These are phyloP conservation scores for Erebia epiphron DNA, from an alignment of 2,888 invertebrate genomes.

Conservation along the genomic window DNA sequence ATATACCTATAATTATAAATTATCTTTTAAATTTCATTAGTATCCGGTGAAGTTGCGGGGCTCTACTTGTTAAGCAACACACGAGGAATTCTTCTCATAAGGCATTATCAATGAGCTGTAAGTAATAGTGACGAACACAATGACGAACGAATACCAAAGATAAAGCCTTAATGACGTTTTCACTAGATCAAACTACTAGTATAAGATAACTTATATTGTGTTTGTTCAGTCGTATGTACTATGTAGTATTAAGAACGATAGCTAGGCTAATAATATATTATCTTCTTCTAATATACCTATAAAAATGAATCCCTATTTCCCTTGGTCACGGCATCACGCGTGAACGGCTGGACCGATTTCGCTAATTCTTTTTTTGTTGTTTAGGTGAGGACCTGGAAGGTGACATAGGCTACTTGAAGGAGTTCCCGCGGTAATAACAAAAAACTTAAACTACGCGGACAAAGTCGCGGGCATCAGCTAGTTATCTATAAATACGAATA, in stretches of 20 bases:
- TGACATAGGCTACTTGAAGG: too few species aligned
- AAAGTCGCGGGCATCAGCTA: too few species aligned
- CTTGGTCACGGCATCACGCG: too few species aligned
- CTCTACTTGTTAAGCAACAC: neutral
- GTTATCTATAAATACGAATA: too few species aligned
- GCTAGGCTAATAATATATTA: too few species aligned
- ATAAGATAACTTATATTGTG: neutral
- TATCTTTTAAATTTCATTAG: neutral
- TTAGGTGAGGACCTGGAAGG: too few species aligned
- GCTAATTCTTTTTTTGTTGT: too few species aligned
- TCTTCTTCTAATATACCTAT: too few species aligned
- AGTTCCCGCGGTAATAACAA: too few species aligned
- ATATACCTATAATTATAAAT: neutral
- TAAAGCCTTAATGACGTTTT: conserved; percentile 37
- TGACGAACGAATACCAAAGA: conserved; percentile 29
- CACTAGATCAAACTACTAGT: conserved; percentile 25
- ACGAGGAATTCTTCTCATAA: conserved; percentile 12
- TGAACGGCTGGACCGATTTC: too few species aligned
- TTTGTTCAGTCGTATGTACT: neutral
- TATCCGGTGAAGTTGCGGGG: neutral
- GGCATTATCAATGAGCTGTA: conserved; percentile 43
- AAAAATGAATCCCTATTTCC: too few species aligned
- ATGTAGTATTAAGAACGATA: neutral
- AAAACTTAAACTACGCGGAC: too few species aligned
- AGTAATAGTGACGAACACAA: conserved; percentile 43